phyloP scores from a whole-genome alignment of 2,888 invertebrate species.

The Eubasilissa splendida region DNA sequence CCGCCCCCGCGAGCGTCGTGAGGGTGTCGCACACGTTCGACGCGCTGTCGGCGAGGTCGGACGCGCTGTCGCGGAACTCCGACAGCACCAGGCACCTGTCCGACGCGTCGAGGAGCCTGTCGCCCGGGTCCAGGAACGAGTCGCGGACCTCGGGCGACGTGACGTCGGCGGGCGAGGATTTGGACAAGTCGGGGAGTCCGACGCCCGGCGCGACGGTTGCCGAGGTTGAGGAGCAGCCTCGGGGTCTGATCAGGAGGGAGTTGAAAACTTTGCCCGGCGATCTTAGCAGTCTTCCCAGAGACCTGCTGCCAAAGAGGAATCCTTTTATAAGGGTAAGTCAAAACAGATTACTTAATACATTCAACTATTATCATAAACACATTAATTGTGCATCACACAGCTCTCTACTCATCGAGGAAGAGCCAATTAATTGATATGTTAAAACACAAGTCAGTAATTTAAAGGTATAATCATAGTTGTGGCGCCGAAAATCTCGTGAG shows the following conservation, averaged over 20 bases:
- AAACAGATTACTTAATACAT: too few relatives aligned
- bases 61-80: conserved; percentile 27
- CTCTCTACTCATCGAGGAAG: too few relatives aligned
- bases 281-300: conserved; percentile 53
- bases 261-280: conserved; percentile 47
- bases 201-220: neutral
- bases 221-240: neutral
- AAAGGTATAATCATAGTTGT: too few relatives aligned
- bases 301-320: conserved; percentile 55
- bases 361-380: too few relatives aligned
- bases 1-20: neutral
- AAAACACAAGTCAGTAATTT: too few relatives aligned
- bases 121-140: conserved; percentile 40
- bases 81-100: conserved; percentile 33
- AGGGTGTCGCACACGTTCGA: conserved; percentile 15
- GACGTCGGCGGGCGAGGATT: conserved; percentile 24
- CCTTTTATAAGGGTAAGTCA: conserved; percentile 58
- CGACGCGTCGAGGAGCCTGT: conserved; percentile 35
- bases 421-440: too few relatives aligned
- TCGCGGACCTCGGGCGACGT: conserved; percentile 38
- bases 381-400: too few relatives aligned
- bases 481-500: too few relatives aligned
- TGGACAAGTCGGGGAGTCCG: conserved; percentile 35
- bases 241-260: conserved; percentile 23
- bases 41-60: conserved; percentile 1